Conservation (phyloP, 2,888 invertebrate species). For the Cheilosia pagana region DNA sequence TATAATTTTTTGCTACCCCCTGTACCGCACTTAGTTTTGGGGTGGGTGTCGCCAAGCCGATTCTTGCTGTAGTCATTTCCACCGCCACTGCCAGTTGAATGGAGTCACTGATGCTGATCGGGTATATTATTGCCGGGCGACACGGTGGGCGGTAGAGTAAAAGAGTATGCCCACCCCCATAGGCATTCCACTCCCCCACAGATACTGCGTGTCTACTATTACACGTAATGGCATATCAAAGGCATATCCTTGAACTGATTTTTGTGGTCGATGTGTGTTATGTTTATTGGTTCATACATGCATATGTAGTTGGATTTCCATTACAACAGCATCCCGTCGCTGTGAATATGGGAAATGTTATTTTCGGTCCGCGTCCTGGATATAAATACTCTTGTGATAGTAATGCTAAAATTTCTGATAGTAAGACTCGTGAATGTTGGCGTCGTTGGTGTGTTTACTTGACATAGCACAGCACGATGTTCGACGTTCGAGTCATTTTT, state of each 20-base stretch:
- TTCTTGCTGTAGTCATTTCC: not conserved
- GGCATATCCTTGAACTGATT: slow-evolving; percentile 60
- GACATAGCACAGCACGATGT: not conserved
- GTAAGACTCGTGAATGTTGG: slow-evolving; percentile 31
- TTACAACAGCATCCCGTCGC: slow-evolving; percentile 26
- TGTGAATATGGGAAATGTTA: slow-evolving; percentile 41
- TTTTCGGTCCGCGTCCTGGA: slow-evolving; percentile 21
- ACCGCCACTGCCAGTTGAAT: slow-evolving; percentile 7
- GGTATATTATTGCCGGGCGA: not conserved
- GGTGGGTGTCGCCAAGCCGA: not conserved
- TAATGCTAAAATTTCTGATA: slow-evolving; percentile 4
- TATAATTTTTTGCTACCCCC: slow-evolving; percentile 46
- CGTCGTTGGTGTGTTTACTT: slow-evolving; percentile 15
- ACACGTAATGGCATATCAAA: slow-evolving; percentile 13
- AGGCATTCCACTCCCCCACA: not conserved
- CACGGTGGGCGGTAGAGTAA: slow-evolving; percentile 1
- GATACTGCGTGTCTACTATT: not conserved
- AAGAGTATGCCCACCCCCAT: not conserved
- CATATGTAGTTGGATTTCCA: slow-evolving; percentile 16
- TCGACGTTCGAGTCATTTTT: slow-evolving; percentile 6
- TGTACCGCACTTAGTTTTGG: not conserved
- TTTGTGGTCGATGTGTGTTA: slow-evolving; percentile 46
- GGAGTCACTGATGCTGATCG: slow-evolving; percentile 12
- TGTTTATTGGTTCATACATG: slow-evolving; percentile 40
- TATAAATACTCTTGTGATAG: not conserved